These are phyloP conservation scores for Darevskia nairensis DNA, from an alignment of 2,797 vertebrate species.

Conservation along the genomic window DNA sequence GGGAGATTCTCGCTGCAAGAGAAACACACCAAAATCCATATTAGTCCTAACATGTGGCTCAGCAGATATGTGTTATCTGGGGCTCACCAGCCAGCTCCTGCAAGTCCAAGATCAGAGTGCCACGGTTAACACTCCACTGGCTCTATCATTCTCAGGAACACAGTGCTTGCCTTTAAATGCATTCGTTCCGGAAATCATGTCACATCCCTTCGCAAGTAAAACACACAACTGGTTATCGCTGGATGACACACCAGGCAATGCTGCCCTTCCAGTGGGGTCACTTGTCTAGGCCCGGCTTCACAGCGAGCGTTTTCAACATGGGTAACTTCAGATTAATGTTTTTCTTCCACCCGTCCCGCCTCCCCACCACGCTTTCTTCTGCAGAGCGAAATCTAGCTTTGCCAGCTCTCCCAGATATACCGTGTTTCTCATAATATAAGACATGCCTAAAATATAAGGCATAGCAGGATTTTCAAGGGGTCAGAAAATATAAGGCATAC, in stretches of 20 bases:
- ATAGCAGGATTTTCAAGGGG: too few relatives aligned
- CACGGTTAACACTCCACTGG: conserved; percentile 35
- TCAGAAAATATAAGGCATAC: too few relatives aligned
- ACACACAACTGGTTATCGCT: conserved; percentile 14
- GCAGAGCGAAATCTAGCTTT: not conserved
- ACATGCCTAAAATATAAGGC: too few relatives aligned
- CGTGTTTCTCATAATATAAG: too few relatives aligned
- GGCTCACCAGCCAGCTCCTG: conserved; percentile 64
- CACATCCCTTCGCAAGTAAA: not conserved
- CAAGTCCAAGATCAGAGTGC: conserved; percentile 43
- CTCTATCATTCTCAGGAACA: conserved; percentile 3
- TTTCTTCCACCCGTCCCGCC: not conserved
- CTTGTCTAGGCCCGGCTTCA: not conserved
- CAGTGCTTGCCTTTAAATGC: conserved; percentile 38
- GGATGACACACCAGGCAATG: accelerated
- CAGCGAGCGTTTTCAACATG: not conserved
- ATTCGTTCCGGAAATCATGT: conserved; percentile 1
- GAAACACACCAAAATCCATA: conserved; percentile 51
- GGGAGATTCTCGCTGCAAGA: conserved; percentile 9
- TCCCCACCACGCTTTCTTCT: not conserved
- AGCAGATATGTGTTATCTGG: conserved; percentile 67
- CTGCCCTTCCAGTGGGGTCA: not conserved
- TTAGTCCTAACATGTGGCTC: conserved; percentile 56
- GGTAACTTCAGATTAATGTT: not conserved
- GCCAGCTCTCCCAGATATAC: not conserved